A percentile compares a stretch with the other conserved stretches of the same genome.
These are phyloP conservation scores for Drosophila vallismaia DNA, from an alignment of 2,888 invertebrate species.

Conservation along the genomic window DNA sequence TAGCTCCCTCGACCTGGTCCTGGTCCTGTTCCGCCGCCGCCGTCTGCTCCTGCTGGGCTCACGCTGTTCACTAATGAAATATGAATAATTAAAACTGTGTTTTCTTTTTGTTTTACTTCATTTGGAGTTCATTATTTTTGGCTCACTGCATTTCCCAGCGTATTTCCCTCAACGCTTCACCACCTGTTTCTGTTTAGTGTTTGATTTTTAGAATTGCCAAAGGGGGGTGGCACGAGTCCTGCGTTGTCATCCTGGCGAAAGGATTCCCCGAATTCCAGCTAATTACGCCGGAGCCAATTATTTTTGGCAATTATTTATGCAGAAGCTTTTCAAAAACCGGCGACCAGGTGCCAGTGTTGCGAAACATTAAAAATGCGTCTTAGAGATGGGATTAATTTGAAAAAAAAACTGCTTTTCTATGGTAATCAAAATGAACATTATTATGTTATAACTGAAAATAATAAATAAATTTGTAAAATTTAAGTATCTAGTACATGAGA, in stretches of 20 bases:
- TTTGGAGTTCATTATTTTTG: conserved; percentile 76
- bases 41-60: conserved; percentile 7
- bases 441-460: too few species aligned
- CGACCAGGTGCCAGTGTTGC: not conserved
- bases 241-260: conserved; percentile 27
- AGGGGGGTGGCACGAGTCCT: not conserved
- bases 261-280: conserved; percentile 24
- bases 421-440: too few species aligned
- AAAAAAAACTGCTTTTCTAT: not conserved
- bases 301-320: conserved; percentile 29
- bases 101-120: conserved; percentile 74
- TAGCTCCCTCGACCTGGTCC: conserved; percentile 28
- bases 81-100: conserved; percentile 75
- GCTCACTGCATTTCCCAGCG: conserved; percentile 49
- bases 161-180: not conserved
- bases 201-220: conserved; percentile 38
- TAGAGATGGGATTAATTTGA: not conserved
- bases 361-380: not conserved
- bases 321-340: conserved; percentile 1
- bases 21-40: conserved; percentile 32
- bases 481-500: too few species aligned
- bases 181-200: conserved; percentile 15
- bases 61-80: conserved; percentile 70
- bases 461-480: too few species aligned
- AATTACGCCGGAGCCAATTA: conserved; percentile 34